These are phyloP conservation scores for Loriculus beryllinus DNA, from an alignment of 2,797 vertebrate species.

Conservation along the genomic window DNA sequence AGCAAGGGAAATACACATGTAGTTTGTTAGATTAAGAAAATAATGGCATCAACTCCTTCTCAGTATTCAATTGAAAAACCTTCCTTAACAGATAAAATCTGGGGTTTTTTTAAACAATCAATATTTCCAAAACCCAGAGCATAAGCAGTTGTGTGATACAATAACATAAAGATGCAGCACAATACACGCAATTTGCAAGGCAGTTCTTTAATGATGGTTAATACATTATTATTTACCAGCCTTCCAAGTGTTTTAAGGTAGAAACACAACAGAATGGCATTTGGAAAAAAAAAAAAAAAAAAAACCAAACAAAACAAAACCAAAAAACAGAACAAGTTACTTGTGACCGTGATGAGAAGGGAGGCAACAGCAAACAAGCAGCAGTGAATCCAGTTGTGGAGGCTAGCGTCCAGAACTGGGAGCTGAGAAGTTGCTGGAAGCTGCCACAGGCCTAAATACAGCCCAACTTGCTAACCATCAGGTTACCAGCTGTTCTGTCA, in stretches of 20 bases:
- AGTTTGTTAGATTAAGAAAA: constrained; percentile 54
- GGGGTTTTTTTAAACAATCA: constrained; percentile 50
- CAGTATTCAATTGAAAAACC: neutral
- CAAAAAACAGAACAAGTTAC: neutral
- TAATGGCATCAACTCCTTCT: neutral
- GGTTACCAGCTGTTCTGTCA: neutral
- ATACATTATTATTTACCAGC: neutral
- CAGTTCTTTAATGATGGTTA: constrained; percentile 1
- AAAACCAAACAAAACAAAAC: too few species aligned
- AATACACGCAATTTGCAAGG: neutral
- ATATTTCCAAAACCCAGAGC: constrained; percentile 27
- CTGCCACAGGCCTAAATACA: neutral
- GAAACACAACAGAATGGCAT: neutral
- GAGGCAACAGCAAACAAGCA: neutral
- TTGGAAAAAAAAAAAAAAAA: neutral
- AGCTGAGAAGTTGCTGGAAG: neutral
- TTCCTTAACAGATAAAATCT: constrained; percentile 58
- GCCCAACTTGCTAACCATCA: rapidly evolving
- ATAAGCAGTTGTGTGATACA: neutral
- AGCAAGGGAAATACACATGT: neutral
- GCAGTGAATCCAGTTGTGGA: neutral
- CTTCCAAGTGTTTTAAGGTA: neutral
- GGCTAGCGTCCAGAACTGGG: neutral
- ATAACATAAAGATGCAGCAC: neutral
- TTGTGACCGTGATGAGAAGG: neutral